Base-by-base conservation (phyloP, 2,888 invertebrate genomes). In the Oligia strigilis region DNA sequence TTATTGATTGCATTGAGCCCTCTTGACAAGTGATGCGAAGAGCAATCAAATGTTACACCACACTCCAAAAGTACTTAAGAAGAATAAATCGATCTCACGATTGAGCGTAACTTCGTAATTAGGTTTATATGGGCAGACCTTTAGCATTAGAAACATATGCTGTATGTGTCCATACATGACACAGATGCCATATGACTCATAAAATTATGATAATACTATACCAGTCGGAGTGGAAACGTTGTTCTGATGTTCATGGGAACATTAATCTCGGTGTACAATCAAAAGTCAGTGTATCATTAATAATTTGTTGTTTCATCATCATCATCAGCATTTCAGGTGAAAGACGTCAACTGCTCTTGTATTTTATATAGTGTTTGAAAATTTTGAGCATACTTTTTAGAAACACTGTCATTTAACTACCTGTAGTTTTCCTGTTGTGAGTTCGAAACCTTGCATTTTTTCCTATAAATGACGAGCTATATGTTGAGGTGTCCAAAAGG, bases 131-230 rank as follows among this genome's bases (percentile, higher is more conserved):
- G 83, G 64, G 5, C 71, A 81, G 77, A 70, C 75, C 69, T 77
- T 79, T 72, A 64, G 4, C 46, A 9, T 69, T 67, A 79, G 49
- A 65, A 62, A 79, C 46, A 71, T 64, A 66, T 29, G 40, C 43
- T 52, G 8, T 13, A 55, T 70, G n/a, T 70, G 60, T 58, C 60
- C 60, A 64, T 80, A 67, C 6, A 75, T 67, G 87, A 75, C 72
- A 87, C 88, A 87, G 88, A 84, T 85, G 75, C 43, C 23, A 14
- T 58, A 80, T 87, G 81, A 84, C 52, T 87, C 84, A 85, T 81
- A 69, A 23, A 85, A 40, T 84, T 40, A 70, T 78, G n/a, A 55
- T 29, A 8, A 11, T 9, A 17, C 43, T 19, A 8, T 66, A 58
- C 11, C 40, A 46, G 17, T 55, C 40, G 67, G 36, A 84, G 36